Base-by-base conservation (phyloP, 2,888 invertebrate genomes). In the Drosophila flavopinicola region DNA sequence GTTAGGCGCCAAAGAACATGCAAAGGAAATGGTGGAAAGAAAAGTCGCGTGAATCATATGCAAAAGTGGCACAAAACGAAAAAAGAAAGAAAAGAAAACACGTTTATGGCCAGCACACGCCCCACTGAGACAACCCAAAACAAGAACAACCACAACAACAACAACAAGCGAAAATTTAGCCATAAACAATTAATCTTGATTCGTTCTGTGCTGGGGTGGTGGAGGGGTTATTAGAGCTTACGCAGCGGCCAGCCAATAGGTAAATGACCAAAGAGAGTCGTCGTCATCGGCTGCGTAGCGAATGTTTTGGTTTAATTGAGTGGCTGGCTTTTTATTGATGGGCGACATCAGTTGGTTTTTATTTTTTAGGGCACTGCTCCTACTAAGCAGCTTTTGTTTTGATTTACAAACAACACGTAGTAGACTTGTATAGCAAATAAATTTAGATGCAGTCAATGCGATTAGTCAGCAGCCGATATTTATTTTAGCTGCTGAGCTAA, bases 31-130 rank as follows among this genome's bases (percentile, higher is more conserved):
- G 39, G 30, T 23, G 39, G 17, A 59, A 70, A 57, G 82, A 73
- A 79, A 82, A 76, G 45, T 74, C 67, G 58, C 78, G 67, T 79
- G 79, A 83, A 78, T 83, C 79, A 83, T 66, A 68, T 76, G 70
- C 61, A 66, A 66, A 75, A 73, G 67, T 76, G 54, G 54, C 64
- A 78, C 77, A 75, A 39, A 42, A 64, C 51, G 66, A 35, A 24
- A 70, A 49, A 71, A 52, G 6, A 11, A 71, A 29, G 32, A 61
- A 59, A 78, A 35, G 25, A 70, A 60, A 67, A 64, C 64, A 56
- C 68, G 59, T 57, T 73, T 59, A 60, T 48, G 52, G 20, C 49
- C 60, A 53, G 38, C 52, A 53, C 48, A 39, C 67, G 54, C 56
- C 68, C 68, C 68, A 56, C 61, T 33, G 60, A 33, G 51, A 32